phyloP scores from a whole-genome alignment of 23 tunicate species.

The Pegea sp. region DNA sequence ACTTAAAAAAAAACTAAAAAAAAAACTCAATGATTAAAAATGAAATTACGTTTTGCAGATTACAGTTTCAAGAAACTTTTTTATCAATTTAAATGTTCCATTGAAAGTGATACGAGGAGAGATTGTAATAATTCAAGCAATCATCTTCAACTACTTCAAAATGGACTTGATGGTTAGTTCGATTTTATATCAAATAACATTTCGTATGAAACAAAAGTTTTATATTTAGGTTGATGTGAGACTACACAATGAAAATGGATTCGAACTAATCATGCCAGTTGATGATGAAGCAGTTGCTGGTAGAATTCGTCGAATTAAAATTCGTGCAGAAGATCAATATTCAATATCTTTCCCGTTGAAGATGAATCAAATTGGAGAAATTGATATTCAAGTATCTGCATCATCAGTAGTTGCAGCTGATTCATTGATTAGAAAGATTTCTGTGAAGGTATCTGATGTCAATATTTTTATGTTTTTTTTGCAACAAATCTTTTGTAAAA shows the following conservation, averaged over 20 bases:
- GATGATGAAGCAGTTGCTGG: not conserved
- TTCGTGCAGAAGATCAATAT: not conserved
- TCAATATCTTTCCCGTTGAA: not conserved
- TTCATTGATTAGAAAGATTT: slow-evolving; percentile 1
- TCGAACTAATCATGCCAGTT: too few species aligned
- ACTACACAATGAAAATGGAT: too few species aligned
- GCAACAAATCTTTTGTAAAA: too few species aligned
- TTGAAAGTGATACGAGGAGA: too few species aligned
- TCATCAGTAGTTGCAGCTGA: slow-evolving; percentile 1
- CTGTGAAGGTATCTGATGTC: slow-evolving; percentile 17
- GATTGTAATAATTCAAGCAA: too few species aligned
- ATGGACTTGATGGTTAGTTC: slow-evolving; percentile 24
- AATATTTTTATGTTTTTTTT: too few species aligned
- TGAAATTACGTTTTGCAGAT: slow-evolving; percentile 45
- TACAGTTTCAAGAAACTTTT: slow-evolving; percentile 62
- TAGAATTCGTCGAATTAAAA: not conserved
- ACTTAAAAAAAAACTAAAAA: too few species aligned
- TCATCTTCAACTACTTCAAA: slow-evolving; percentile 60
- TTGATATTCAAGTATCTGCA: slow-evolving; percentile 6
- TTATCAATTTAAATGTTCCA: too few species aligned
- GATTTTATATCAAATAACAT: too few species aligned
- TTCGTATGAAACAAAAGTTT: too few species aligned
- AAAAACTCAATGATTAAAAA: too few species aligned
- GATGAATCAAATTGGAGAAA: slow-evolving; percentile 3
- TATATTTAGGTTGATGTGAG: too few species aligned